Evolutionary conservation across 2,797 vertebrate species (phyloP).

Genomic region (Melanotaenia boesemani): DNA sequence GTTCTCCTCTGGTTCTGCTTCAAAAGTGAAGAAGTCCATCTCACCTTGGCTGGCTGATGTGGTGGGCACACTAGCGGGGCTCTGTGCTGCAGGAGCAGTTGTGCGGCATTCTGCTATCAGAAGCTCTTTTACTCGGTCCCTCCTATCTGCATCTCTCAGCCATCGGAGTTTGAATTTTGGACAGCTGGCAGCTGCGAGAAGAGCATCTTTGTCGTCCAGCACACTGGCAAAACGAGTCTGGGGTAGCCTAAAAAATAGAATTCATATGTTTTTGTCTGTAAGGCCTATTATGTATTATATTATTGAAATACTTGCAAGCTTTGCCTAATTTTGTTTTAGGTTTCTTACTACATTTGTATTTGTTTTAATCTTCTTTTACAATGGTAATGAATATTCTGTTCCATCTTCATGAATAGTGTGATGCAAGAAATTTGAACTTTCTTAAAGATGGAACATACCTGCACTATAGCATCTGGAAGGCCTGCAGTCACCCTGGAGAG

Average conservation of each 20-base stretch:
- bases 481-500: constrained; percentile 18
- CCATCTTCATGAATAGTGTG: not conserved
- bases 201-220: constrained; percentile 3
- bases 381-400: too few relatives aligned
- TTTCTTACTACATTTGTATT: too few relatives aligned
- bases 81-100: not conserved
- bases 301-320: too few relatives aligned
- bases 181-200: constrained; percentile 6
- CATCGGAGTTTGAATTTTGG: constrained; percentile 12
- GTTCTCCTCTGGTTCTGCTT: not conserved
- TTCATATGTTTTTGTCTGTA: too few relatives aligned
- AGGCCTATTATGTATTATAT: too few relatives aligned
- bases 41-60: not conserved
- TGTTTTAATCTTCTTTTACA: too few relatives aligned
- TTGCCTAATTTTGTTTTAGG: too few relatives aligned
- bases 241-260: too few relatives aligned
- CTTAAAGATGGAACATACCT: not conserved
- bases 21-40: constrained; percentile 10
- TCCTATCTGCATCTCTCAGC: not conserved
- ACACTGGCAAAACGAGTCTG: not conserved
- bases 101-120: not conserved
- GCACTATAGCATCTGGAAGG: not conserved
- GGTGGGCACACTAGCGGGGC: not conserved
- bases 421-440: too few relatives aligned
- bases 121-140: constrained; percentile 1